These are phyloP conservation scores for Apeira syringaria DNA, from an alignment of 2,888 invertebrate genomes.

Conservation along the genomic window DNA sequence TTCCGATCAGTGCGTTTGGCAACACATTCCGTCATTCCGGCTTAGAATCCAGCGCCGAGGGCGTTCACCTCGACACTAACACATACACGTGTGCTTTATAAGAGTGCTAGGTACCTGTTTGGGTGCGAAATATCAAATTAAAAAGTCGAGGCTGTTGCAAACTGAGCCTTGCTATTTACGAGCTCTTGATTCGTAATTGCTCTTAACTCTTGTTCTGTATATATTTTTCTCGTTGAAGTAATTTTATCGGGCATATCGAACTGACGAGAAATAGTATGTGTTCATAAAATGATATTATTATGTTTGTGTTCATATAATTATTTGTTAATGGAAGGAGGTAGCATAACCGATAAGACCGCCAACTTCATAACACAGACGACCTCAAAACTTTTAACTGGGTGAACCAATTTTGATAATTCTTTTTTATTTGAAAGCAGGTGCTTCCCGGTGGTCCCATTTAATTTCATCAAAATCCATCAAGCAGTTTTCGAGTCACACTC, in stretches of 20 bases:
- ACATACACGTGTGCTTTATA: slow-evolving; percentile 33
- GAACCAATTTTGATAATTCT: no score
- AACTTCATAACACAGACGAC: no score
- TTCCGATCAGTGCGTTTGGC: slow-evolving; percentile 78
- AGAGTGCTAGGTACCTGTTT: slow-evolving; percentile 31
- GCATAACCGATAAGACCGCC: no score
- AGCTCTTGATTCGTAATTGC: slow-evolving; percentile 3
- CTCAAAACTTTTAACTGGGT: no score
- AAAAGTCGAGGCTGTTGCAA: slow-evolving; percentile 23
- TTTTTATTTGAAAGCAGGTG: no score
- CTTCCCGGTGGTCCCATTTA: no score
- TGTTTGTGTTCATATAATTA: no score
- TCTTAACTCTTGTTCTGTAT: background rate
- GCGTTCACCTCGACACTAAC: slow-evolving; percentile 63
- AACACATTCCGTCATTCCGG: slow-evolving; percentile 71
- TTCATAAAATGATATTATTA: no score
- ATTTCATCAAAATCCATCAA: no score
- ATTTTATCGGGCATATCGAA: background rate
- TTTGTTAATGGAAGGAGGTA: no score
- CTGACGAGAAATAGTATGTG: no score
- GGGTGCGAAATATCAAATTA: slow-evolving; percentile 28
- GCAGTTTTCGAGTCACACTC: no score
- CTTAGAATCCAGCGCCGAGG: slow-evolving; percentile 63
- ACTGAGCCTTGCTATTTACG: slow-evolving; percentile 9
- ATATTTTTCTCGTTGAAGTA: background rate